A percentile compares a stretch with the other conserved stretches of the same genome.
Evolutionary conservation across 1,140 invertebrate genomes (phyloP).

Genomic region (Pachypeltis micranthus): DNA sequence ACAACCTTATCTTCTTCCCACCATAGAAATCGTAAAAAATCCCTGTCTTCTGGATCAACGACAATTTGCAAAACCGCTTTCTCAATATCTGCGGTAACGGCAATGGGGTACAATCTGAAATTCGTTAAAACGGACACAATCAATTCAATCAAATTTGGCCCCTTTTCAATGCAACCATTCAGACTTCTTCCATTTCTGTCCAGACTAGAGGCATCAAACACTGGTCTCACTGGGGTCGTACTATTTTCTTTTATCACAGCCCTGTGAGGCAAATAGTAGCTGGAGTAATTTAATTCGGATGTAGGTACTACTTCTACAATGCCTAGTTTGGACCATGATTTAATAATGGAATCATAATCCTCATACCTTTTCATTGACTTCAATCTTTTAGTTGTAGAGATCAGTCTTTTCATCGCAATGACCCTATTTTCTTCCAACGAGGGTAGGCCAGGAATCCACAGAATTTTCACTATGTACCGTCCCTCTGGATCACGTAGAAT

Average conservation of each 20-base stretch:
- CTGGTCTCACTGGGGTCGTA: neutral
- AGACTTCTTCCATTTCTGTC: no score
- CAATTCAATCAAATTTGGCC: conserved; percentile 7
- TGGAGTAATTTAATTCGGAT: neutral
- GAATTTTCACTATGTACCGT: conserved; percentile 1
- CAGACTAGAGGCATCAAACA: no score
- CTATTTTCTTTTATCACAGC: conserved; percentile 1
- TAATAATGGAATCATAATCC: neutral
- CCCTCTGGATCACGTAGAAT: neutral
- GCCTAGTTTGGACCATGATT: neutral
- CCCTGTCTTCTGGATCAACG: no score
- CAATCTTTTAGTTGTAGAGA: no score
- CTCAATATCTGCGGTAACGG: no score
- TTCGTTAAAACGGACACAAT: no score
- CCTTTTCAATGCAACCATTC: conserved; percentile 10
- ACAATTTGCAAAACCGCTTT: no score
- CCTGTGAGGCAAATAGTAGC: conserved; percentile 11
- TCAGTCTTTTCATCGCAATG: no score
- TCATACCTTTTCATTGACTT: neutral
- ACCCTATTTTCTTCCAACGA: neutral
- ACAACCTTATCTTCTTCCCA: neutral
- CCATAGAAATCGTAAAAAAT: neutral
- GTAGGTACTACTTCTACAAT: no score
- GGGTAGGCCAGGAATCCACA: no score
- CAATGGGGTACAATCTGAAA: no score